phyloP scores from a whole-genome alignment of 2,888 invertebrate genomes.

The Agrotis exclamationis region DNA sequence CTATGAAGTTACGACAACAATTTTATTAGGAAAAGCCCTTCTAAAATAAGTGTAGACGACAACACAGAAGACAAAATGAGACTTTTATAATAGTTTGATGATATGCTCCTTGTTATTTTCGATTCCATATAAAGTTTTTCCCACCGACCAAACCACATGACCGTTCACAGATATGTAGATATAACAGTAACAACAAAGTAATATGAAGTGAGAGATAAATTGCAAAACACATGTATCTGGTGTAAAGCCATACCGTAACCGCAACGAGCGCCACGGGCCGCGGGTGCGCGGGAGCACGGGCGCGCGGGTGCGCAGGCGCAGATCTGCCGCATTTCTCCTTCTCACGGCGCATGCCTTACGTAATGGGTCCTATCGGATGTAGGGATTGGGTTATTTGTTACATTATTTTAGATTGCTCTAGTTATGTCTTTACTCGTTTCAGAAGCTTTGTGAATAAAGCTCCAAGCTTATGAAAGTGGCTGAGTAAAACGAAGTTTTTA shows the following conservation, averaged over 20 bases:
- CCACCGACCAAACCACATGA: not conserved
- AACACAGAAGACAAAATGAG: too few species aligned
- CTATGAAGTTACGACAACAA: too few species aligned
- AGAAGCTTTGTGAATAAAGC: not conserved
- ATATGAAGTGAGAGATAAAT: conserved; percentile 52
- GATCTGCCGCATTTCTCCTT: conserved; percentile 70
- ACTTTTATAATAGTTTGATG: too few species aligned
- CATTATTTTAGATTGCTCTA: conserved; percentile 30
- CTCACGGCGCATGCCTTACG: conserved; percentile 60
- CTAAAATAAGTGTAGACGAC: too few species aligned
- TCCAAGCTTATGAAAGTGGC: not conserved
- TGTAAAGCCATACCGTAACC: conserved; percentile 68
- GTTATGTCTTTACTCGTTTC: conserved; percentile 1
- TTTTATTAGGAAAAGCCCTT: too few species aligned
- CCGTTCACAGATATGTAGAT: conserved; percentile 3
- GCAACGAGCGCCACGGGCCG: conserved; percentile 51
- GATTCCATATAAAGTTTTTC: not conserved
- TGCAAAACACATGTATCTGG: conserved; percentile 59
- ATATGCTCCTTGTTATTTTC: too few species aligned
- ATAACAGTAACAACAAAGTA: conserved; percentile 34
- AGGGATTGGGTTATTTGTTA: conserved; percentile 48
- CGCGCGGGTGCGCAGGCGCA: conserved; percentile 56
- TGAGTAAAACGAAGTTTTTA: not conserved
- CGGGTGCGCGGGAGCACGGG: conserved; percentile 10
- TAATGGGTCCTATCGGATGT: conserved; percentile 42